Percentiles rank a stretch among this genome's conserved stretches.
These are phyloP conservation scores for Chromis chromis DNA, from an alignment of 2,797 vertebrate species.

Conservation along the genomic window DNA sequence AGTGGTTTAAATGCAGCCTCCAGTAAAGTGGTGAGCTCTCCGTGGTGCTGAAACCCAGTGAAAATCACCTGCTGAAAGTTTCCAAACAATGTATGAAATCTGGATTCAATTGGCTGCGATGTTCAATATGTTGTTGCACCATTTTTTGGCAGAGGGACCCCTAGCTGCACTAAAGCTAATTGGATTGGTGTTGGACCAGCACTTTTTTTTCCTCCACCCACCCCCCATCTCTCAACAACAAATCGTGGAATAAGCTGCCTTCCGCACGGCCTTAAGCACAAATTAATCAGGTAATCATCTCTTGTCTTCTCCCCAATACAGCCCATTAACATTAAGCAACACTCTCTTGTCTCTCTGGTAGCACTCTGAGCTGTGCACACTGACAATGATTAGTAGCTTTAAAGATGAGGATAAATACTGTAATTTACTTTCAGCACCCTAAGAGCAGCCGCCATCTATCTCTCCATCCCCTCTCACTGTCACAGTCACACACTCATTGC, in stretches of 20 bases:
- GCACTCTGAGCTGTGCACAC: conserved; percentile 44
- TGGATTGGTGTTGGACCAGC: conserved; percentile 30
- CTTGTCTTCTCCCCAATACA: conserved; percentile 54
- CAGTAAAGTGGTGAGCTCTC: conserved; percentile 22
- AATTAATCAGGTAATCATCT: conserved; percentile 74
- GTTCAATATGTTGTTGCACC: conserved; percentile 7
- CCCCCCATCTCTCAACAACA: conserved; percentile 21
- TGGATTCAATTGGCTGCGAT: neutral
- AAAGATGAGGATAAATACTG: conserved; percentile 55
- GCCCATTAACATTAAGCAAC: conserved; percentile 62
- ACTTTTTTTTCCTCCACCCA: conserved; percentile 8
- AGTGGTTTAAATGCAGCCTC: neutral
- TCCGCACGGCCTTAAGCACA: conserved; percentile 35
- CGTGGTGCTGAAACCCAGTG: conserved; percentile 37
- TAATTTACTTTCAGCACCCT: conserved; percentile 63
- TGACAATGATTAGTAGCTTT: conserved; percentile 71
- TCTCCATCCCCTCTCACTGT: neutral
- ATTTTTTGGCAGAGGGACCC: conserved; percentile 26
- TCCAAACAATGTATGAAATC: neutral
- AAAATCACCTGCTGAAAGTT: neutral
- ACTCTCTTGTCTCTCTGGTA: conserved; percentile 35
- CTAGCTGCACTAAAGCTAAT: conserved; percentile 35
- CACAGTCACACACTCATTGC: neutral
- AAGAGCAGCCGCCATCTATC: conserved; percentile 26
- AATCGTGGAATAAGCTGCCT: conserved; percentile 36